These are phyloP conservation scores for Stegana nigrithorax DNA, from an alignment of 2,888 invertebrate genomes.

Conservation along the genomic window DNA sequence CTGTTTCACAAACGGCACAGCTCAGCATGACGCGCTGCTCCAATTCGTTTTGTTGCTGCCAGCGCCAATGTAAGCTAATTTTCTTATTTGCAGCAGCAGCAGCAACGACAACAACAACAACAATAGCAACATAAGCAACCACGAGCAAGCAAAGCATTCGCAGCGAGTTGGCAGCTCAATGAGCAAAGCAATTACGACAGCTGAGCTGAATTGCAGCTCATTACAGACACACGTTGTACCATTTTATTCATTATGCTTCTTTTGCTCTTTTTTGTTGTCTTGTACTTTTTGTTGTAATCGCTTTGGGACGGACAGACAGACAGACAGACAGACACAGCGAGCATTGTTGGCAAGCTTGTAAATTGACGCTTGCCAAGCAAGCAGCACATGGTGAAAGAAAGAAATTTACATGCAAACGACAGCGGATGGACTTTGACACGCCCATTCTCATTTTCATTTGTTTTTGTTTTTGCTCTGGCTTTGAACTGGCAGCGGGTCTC, in stretches of 20 bases:
- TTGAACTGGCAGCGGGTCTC: neutral
- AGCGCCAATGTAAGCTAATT: neutral
- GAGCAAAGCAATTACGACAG: conserved; percentile 5
- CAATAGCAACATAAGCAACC: too few species aligned
- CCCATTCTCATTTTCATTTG: too few species aligned
- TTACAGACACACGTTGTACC: neutral
- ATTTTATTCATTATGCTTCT: neutral
- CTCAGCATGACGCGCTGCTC: too few species aligned
- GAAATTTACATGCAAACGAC: neutral
- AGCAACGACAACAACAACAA: neutral
- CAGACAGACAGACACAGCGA: too few species aligned
- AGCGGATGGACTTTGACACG: neutral
- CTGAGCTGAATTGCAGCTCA: conserved; percentile 8
- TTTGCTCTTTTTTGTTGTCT: neutral
- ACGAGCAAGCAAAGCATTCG: too few species aligned
- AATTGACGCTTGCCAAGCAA: conserved; percentile 8
- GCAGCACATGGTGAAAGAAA: neutral
- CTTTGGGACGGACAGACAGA: neutral
- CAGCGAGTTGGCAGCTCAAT: conserved; percentile 8
- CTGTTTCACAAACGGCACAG: too few species aligned
- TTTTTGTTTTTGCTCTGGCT: too few species aligned
- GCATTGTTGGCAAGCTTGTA: conserved; percentile 12
- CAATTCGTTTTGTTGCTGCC: neutral
- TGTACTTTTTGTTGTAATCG: neutral
- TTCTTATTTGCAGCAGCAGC: neutral